phyloP scores from a whole-genome alignment of 2,113 vertebrate species.

The Percina caprodes region DNA sequence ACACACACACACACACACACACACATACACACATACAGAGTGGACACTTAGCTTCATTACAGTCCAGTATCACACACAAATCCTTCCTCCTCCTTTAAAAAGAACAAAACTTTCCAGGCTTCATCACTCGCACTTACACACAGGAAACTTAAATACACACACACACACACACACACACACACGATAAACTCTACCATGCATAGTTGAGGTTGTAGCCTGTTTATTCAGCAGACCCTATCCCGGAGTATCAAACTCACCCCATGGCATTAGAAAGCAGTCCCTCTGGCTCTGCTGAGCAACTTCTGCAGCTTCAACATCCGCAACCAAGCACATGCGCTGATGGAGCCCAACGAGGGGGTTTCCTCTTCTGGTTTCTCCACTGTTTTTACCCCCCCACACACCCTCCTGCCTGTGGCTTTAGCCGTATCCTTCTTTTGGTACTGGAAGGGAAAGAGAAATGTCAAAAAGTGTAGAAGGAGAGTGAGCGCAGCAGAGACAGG shows the following conservation, averaged over 20 bases:
- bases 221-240: neutral
- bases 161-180: constrained; percentile 2
- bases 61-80: constrained; percentile 11
- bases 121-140: neutral
- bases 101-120: neutral
- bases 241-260: constrained; percentile 65
- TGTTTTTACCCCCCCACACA: neutral
- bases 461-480: constrained; percentile 24
- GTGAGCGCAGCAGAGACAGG: constrained; percentile 21
- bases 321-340: constrained; percentile 36
- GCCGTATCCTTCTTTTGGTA: constrained; percentile 59
- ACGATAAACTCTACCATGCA: neutral
- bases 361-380: constrained; percentile 28
- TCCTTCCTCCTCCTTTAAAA: neutral
- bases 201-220: constrained; percentile 38
- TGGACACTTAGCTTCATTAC: neutral
- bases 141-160: constrained; percentile 4
- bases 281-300: constrained; percentile 15
- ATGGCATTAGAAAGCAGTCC: constrained; percentile 48
- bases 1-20: constrained; percentile 13
- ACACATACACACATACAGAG: constrained; percentile 13
- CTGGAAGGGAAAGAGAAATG: constrained; percentile 20
- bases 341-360: constrained; percentile 43
- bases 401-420: constrained; percentile 7
- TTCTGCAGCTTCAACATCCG: neutral